Evolutionary conservation across 2,888 invertebrate genomes (phyloP).

Genomic region (Bembecia ichneumoniformis): DNA sequence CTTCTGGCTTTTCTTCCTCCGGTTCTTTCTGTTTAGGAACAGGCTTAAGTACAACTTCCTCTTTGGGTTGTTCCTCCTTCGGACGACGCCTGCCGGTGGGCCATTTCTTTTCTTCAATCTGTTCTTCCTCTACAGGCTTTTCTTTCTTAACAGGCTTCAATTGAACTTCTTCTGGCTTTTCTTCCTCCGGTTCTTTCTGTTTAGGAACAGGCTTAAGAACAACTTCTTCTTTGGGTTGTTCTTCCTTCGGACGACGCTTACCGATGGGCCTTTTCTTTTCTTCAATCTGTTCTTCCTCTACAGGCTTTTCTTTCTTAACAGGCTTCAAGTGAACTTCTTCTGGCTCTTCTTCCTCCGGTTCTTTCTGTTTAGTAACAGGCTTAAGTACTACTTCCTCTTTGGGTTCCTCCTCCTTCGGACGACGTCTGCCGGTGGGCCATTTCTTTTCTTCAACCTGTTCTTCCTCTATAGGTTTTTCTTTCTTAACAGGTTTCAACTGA

Average conservation of each 20-base stretch:
- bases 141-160: conserved; percentile 33
- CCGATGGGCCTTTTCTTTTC: conserved; percentile 21
- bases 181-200: conserved; percentile 24
- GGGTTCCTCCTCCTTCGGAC: conserved; percentile 27
- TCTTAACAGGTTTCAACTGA: conserved; percentile 33
- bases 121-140: conserved; percentile 23
- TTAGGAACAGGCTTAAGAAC: conserved; percentile 28
- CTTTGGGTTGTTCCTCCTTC: conserved; percentile 34
- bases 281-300: conserved; percentile 28
- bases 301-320: conserved; percentile 32
- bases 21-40: conserved; percentile 23
- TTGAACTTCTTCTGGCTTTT: conserved; percentile 32
- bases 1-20: conserved; percentile 47
- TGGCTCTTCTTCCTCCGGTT: conserved; percentile 28
- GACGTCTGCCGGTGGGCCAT: conserved; percentile 23
- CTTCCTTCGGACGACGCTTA: conserved; percentile 27
- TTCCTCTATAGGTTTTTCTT: conserved; percentile 24
- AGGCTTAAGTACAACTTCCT: conserved; percentile 52
- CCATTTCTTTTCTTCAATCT: conserved; percentile 32
- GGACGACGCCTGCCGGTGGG: conserved; percentile 27
- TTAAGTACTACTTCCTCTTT: conserved; percentile 31
- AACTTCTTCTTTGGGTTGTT: conserved; percentile 30
- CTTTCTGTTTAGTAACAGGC: conserved; percentile 37
- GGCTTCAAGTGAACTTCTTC: conserved; percentile 17
- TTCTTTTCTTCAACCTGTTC: conserved; percentile 19